Evolutionary conservation across 2,888 invertebrate genomes (phyloP).

Genomic region (Globia sparganii): DNA sequence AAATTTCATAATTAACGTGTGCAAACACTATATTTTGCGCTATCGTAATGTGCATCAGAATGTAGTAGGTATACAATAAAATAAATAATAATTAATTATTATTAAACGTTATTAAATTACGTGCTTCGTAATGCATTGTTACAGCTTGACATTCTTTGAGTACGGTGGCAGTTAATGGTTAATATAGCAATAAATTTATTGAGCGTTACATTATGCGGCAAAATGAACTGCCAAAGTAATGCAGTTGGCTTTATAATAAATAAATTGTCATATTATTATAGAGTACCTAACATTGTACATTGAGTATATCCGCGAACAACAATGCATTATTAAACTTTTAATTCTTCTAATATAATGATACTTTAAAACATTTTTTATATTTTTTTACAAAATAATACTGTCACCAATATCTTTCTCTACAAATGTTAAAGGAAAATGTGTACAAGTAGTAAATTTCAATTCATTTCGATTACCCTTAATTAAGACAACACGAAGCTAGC

Average conservation of each 20-base stretch:
- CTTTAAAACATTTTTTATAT: conserved; percentile 40
- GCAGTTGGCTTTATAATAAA: not conserved
- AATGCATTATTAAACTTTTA: conserved; percentile 45
- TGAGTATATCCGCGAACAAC: conserved; percentile 1
- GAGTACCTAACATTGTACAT: not conserved
- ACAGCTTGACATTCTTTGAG: conserved; percentile 10
- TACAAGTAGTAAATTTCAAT: conserved; percentile 44
- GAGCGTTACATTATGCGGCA: conserved; percentile 6
- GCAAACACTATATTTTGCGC: conserved; percentile 77
- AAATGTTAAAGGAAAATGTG: conserved; percentile 45
- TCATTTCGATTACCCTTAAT: conserved; percentile 54
- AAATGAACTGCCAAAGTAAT: not conserved
- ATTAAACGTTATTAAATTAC: conserved; percentile 51
- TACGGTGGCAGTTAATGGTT: not conserved
- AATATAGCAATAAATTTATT: conserved; percentile 5
- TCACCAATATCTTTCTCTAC: conserved; percentile 51
- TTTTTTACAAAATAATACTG: conserved; percentile 65
- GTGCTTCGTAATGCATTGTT: conserved; percentile 54
- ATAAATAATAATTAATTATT: conserved; percentile 60
- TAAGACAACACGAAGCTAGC: conserved; percentile 79
- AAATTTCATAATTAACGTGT: conserved; percentile 85
- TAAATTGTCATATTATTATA: not conserved
- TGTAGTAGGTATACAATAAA: conserved; percentile 61
- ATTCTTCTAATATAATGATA: conserved; percentile 37
- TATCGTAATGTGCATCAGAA: conserved; percentile 69